Conservation (phyloP, 2,113 vertebrate genomes). For the Progne subis region DNA sequence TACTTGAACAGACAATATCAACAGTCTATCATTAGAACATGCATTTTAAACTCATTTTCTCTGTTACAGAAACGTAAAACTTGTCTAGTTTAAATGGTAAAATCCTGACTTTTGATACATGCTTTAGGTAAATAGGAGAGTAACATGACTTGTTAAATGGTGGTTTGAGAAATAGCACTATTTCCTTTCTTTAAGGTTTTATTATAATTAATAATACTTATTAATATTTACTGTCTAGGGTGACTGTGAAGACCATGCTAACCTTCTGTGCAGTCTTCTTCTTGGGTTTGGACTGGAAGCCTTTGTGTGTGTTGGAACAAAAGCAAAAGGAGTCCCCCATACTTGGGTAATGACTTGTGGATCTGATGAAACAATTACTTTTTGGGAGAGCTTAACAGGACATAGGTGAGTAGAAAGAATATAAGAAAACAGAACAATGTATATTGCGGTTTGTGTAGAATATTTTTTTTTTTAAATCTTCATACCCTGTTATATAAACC, state of each 20-base stretch:
- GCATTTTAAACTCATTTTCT: neutral
- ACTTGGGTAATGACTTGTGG: slow-evolving; percentile 94
- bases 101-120: neutral
- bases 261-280: slow-evolving; percentile 92
- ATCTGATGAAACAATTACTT: slow-evolving; percentile 87
- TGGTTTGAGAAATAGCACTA: neutral
- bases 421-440: neutral
- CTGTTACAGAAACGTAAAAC: neutral
- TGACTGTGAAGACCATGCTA: slow-evolving; percentile 97
- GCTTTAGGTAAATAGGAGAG: neutral
- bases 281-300: slow-evolving; percentile 94
- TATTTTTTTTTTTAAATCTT: neutral
- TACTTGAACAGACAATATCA: neutral
- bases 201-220: neutral
- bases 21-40: neutral
- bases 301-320: slow-evolving; percentile 96
- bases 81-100: neutral
- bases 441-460: neutral
- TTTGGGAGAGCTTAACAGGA: slow-evolving; percentile 96
- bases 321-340: slow-evolving; percentile 86
- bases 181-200: neutral
- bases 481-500: neutral
- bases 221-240: slow-evolving; percentile 75
- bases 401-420: slow-evolving; percentile 81
- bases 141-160: neutral